Evolutionary conservation across 2,888 invertebrate genomes (phyloP), one percentile per base, ranked within the genome.

Genomic region (Rosalia funebris): DNA sequence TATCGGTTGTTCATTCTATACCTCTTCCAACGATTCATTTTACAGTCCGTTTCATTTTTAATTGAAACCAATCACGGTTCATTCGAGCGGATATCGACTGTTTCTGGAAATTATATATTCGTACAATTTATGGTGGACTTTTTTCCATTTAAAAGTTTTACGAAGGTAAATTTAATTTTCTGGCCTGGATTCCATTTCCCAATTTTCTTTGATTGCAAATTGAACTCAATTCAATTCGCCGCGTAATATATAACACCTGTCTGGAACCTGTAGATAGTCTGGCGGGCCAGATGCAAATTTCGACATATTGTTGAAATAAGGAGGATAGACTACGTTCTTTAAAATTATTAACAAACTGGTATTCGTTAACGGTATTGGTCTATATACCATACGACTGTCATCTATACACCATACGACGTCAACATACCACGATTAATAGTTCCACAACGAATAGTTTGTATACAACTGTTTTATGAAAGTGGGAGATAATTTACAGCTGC

Each of bases 131-230:
- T 17, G 4, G 25, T 5, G 7, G 47, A 17, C 34, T 17, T 16
- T 47, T 47, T 47, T 34, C 32, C 34, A 48, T 48, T 48, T 48
- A 37, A 36, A 48, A 48, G 12, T 48, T 36, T 14, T 36, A 20
- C 48, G 17, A 17, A 9, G 36, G n/a, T 36, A 36, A 9, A 36
- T 9, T 36, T 36, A 37, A 48, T 37, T 37, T n/a, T n/a, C 20
- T 11, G n/a, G 15, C 36, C 12, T 36, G 19, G 12, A 17, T 37
- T 15, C 16, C 14, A 15, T 46, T 46, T 46, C 20, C 11, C 48
- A 37, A 48, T 48, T 19, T 34, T 36, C 19, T 48, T 12, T 36
- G 48, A 48, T 48, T 36, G 36, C 36, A 48, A 48, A 48, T 37
- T 48, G 36, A 25, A 44, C 41, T 17, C n/a, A 11, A 17, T 41